These are phyloP conservation scores for Syngnathoides biaculeatus DNA, from an alignment of 2,113 vertebrate species.

Conservation along the genomic window DNA sequence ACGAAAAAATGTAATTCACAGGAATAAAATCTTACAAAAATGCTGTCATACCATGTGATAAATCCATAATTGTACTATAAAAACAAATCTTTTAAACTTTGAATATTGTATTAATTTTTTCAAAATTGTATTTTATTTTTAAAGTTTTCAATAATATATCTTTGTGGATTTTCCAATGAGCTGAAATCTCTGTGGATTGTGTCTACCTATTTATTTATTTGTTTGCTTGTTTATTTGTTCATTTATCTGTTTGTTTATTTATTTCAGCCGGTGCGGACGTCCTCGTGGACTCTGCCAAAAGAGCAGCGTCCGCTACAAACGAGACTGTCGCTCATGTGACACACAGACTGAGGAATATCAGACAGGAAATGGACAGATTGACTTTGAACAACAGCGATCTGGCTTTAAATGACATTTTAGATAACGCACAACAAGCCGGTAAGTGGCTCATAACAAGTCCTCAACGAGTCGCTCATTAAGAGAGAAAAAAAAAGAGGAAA, in stretches of 20 bases:
- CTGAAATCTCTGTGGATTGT: background rate
- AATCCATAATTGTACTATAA: no score
- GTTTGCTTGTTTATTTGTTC: no score
- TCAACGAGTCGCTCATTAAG: background rate
- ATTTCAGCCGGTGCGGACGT: slow-evolving; percentile 67
- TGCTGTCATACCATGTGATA: no score
- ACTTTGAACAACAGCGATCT: slow-evolving; percentile 29
- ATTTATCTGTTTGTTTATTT: no score
- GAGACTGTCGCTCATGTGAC: slow-evolving; percentile 59
- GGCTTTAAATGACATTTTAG: slow-evolving; percentile 24
- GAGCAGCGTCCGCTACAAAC: slow-evolving; percentile 55
- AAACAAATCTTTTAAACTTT: no score
- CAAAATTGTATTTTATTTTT: no score
- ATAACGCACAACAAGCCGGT: slow-evolving; percentile 44
- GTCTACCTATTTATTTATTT: no score
- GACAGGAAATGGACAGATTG: slow-evolving; percentile 67
- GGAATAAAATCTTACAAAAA: background rate
- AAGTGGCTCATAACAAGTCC: slow-evolving; percentile 10
- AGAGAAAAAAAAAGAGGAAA: background rate
- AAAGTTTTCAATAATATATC: no score
- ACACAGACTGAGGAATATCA: slow-evolving; percentile 72
- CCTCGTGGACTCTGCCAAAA: slow-evolving; percentile 69
- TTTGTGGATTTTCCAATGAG: background rate
- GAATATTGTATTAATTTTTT: no score
- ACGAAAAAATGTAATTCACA: background rate